Conservation (phyloP, 2,888 invertebrate genomes). For the Drosophila setosimentum region DNA sequence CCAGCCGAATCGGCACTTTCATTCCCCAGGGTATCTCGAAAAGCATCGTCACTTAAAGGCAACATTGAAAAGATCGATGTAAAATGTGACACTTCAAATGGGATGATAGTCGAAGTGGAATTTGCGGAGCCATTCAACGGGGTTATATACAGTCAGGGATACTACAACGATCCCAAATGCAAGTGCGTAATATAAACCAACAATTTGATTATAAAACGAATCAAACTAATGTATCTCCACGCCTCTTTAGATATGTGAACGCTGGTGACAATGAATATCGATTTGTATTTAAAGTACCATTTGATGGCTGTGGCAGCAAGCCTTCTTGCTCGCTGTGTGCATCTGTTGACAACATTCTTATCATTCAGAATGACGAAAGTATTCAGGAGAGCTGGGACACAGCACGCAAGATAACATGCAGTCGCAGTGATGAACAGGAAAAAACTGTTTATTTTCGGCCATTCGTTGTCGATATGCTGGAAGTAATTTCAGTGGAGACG, state of each 20-base stretch:
- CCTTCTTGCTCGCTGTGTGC: conserved; percentile 88
- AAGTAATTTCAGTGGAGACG: conserved; percentile 89
- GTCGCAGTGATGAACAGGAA: conserved; percentile 82
- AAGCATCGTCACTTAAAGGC: conserved; percentile 58
- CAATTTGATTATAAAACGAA: neutral
- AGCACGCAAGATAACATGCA: conserved; percentile 88
- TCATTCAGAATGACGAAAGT: conserved; percentile 89
- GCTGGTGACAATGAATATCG: conserved; percentile 87
- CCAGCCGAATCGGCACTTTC: conserved; percentile 41
- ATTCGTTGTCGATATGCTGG: conserved; percentile 90
- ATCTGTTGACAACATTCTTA: conserved; percentile 88
- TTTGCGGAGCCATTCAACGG: conserved; percentile 89
- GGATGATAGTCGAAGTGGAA: conserved; percentile 88
- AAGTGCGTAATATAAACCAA: conserved; percentile 70
- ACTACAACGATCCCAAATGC: conserved; percentile 89
- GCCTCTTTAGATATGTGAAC: conserved; percentile 86
- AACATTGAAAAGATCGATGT: conserved; percentile 88
- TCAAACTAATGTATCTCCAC: neutral
- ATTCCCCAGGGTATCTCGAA: conserved; percentile 48
- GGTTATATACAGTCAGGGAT: conserved; percentile 90
- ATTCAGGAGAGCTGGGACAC: conserved; percentile 89
- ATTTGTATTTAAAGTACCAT: conserved; percentile 88
- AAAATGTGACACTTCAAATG: conserved; percentile 87
- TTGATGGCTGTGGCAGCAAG: conserved; percentile 88
- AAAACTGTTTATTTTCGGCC: conserved; percentile 86